Base-by-base conservation (phyloP, 2,113 vertebrate species). In the Cyprinodon variegatus region DNA sequence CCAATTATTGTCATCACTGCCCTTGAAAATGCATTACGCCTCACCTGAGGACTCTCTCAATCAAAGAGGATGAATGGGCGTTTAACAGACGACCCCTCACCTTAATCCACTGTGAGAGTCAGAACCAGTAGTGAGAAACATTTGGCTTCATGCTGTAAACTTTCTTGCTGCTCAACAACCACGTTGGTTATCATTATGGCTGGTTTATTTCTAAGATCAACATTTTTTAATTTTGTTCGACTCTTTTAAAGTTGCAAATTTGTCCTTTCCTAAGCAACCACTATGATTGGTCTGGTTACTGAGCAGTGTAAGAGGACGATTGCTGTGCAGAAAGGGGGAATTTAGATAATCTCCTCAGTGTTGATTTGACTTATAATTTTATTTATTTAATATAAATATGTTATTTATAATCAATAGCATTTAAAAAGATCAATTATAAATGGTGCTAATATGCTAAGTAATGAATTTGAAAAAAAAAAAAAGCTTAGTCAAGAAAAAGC, bases 11-110 rank as follows among this genome's bases (percentile, higher is more conserved):
- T 79, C 83, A 92, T 91, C 88, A 90, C 87, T 89, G 87, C 80
- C 85, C 87, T 93, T 93, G 89, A 92, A 94, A 92, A 94, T 90
- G 90, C 90, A 93, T 93, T 90, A 91, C 65, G 86, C 86, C 90
- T 92, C 89, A 93, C 90, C 89, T 91, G 89, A 91, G 87, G 87
- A 79, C 90, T 90, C 91, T 86, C 91, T 93, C 92, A 89, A 91
- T 93, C 92, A 91, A 79, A 90, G 81, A 78, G 91, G 91, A 81
- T 86, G 87, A 88, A 91, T 86, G 89, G 78, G 36, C 69, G 76
- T 88, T 90, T 91, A 91, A 88, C 83, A 81, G 76, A 70, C 40
- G 83, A 89, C 89, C 78, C 82, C 43, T 80, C 79, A 91, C 80
- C 89, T 91, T 81, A 79, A 86, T 89, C 77, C 83, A 83, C 70